Base-by-base conservation (phyloP, 2,797 vertebrate species). In the Lepilemur septentrionalis region DNA sequence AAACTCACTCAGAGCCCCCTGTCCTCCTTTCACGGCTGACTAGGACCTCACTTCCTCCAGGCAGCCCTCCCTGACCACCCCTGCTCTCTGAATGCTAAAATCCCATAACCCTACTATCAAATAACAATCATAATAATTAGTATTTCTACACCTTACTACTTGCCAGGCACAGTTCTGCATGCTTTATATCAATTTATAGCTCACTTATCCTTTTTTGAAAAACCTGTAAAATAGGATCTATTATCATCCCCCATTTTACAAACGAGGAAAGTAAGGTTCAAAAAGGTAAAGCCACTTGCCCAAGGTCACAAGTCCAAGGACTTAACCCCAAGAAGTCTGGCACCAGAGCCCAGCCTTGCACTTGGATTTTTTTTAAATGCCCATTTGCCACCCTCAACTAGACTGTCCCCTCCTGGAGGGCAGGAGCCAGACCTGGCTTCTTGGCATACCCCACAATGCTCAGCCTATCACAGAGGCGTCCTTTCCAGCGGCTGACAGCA, bases 11-110 rank as follows among this genome's bases (percentile, higher is more conserved):
- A 30, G 23, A 92, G 48, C 18, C 87, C 63, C 63, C 82, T 41
- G 25, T 61, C 78, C 65, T 95, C 89, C 72, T 85, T 46, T 85
- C 35, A 41, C 41, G 20, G 79, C 55, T 80, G 28, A 46, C 83
- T 70, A 75, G 79, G 30, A 88, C 48, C 90, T 94, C 23, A 52
- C 67, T 72, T 94, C 89, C 93, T 93, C 94, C 91, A 89, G 91
- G 91, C 32, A 96, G 95, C 50, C 94, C 84, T 73, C 91, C 76
- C 63, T 46, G 83, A 87, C 18, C 13, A 32, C 22, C 30, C 65
- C 41, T 38, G n/a, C 25, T 83, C 38, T 43, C 18, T 63, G 30
- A 59, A 79, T 32, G 55, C 85, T 46, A 9, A 52, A 93, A 70
- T 52, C 20, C 83, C 38, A 38, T 30, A 43, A 57, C 25, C 69